Evolutionary conservation across 1,140 invertebrate species (phyloP), one percentile per base, ranked within the genome.

Genomic region (Pseudomyrmex dendroicus): DNA sequence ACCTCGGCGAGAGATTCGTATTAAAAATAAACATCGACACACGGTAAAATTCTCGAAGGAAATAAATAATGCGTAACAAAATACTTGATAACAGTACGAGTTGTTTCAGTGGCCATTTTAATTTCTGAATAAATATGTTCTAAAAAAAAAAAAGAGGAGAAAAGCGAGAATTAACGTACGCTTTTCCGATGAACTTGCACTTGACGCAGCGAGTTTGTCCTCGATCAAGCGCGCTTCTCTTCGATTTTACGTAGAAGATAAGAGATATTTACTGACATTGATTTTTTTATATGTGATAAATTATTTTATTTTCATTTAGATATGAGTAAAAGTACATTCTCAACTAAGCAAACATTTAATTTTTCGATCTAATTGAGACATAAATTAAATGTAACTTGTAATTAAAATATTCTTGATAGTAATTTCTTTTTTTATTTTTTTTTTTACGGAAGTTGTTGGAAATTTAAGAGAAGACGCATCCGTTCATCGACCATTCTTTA

Each of bases 41-140:
- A 67, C 5, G 5, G 44, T 67, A 44, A 64, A 12, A 76, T 52
- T 52, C 8, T 76, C 1, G 48, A 77, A 9, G 17, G 4, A 20
- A 54, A 20, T 46, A 54, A 77, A n/a, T 13, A 66, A 52, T 35
- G 35, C 35, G 35, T 0, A 35, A 35, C 25, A 35, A 35, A 35
- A 35, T 35, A 35, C 5, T 35, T 35, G 72, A 76, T 76, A 64
- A 15, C 1, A 10, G 15, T 22, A 9, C 44, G 44, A 59, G 17
- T 8, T 48, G 13, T 13, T 25, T 15, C 7, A 15, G 5, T 8
- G 10, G 57, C 57, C 57, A 62, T 59, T 9, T 77, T 66, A 46
- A 83, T 83, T 76, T 83, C 74, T 74, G 64, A 57, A 56, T 76
- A 84, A 70, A 12, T 73, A 64, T n/a, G 13, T 46, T n/a, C 10